Evolutionary conservation across 2,113 vertebrate species (phyloP), one percentile per base, ranked within the genome.

Genomic region (Guaruba guarouba): DNA sequence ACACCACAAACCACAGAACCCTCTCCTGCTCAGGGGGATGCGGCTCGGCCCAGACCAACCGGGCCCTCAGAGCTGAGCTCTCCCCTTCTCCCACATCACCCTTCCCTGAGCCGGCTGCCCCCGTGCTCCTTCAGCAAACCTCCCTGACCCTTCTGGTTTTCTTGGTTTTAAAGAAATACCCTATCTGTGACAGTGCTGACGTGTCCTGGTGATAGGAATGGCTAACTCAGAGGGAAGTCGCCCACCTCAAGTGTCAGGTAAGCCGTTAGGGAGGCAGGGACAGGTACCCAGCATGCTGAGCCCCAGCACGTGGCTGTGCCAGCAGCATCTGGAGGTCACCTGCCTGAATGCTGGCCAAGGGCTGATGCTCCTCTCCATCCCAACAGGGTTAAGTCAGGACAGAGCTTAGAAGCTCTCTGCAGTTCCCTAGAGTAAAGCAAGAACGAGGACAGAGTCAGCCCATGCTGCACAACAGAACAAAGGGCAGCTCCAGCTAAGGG

Each of bases 1-100:
- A 28, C 27, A 66, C 84, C 82, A 80, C 96, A 73, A 86, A 86
- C 74, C 90, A 86, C 76, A 2, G 77, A 91, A 82, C 23, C 48
- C 75, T 68, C 66, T 76, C 63, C 33, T 59, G 66, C 84, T 61
- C 29, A 8, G 39, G 67, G 55, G 66, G 33, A 61, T 1, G 9
- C 0, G 3, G 57, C 15, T 63, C 69, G 77, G 43, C 29, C 73
- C 67, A 49, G 14, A 86, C 22, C 85, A 46, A 19, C 54, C 39
- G 4, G 12, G 25, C 43, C 73, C 66, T 43, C 31, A 6, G 57
- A 46, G n/a, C 39, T 9, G 33, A 80, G 87, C 29, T 31, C 33
- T n/a, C 16, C 61, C 27, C n/a, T 35, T 33, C 90, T 49, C 67
- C 35, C 44, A 43, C 10, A 20, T 6, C 15, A 44, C 31, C 80